Base-by-base conservation (phyloP, 2,888 invertebrate species). In the Cheilosia impressa region DNA sequence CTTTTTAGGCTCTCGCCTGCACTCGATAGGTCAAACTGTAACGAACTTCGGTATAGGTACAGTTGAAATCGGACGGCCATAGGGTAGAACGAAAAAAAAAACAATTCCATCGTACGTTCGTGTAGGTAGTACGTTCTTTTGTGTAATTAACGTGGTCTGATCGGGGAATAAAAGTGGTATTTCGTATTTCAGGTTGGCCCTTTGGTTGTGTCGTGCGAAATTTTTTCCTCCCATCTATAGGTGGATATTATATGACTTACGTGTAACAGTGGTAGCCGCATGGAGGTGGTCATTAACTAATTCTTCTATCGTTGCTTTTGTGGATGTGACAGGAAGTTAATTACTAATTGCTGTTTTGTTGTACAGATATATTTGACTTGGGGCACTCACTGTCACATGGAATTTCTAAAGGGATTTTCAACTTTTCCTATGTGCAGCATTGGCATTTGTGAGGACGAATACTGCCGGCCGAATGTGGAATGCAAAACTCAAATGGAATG, bases 141-240 rank as follows among this genome's bases (percentile, higher is more conserved):
- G 83, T 79, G 79, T 84, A 84, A 79, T 84, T 84, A 84, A 84
- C 79, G 75, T 65, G 75, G 41, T 63, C 79, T 69, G 79, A 65
- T 79, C 45, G 58, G 57, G 69, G 75, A 79, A 84, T 84, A 75
- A 84, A 79, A 75, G 83, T 69, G 83, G 63, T 31, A 31, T 31
- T 31, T 31, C 31, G 31, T 62, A 38, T 72, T 63, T 57, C 58
- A 52, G 63, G 65, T 62, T 78, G 62, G 43, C 62, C 69, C 57
- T 63, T 78, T 57, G 38, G 31, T 24, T 41, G 47, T 10, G 72
- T 55, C 73, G 41, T 72, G 65, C 45, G 69, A 78, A 63, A 71
- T 71, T 78, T 62, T 63, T 63, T 63, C 45, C 22, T 24, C 27
- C 10, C 41, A 17, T 10, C 45, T 45, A 45, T 31, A 9, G 31